These are phyloP conservation scores for Syngnathoides biaculeatus DNA, from an alignment of 2,113 vertebrate species.

Conservation along the genomic window DNA sequence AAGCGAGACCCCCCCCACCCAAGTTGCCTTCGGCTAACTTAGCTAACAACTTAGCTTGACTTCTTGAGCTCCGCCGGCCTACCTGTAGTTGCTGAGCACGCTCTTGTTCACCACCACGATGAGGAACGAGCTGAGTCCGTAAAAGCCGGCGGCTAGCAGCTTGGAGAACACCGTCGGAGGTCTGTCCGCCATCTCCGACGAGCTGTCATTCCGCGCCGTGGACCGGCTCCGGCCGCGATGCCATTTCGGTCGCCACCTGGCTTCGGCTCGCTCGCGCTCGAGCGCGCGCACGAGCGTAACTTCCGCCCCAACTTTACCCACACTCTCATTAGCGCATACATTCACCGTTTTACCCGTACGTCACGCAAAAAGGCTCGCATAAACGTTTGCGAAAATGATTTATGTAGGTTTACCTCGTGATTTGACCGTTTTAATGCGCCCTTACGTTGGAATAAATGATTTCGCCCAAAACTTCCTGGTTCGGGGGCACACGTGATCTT, in stretches of 20 bases:
- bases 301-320: slow-evolving; percentile 12
- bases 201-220: slow-evolving; percentile 60
- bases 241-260: slow-evolving; percentile 42
- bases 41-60: slow-evolving; percentile 34
- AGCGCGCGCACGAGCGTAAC: slow-evolving; percentile 9
- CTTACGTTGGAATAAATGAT: not conserved
- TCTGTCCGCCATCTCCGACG: slow-evolving; percentile 79
- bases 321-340: not conserved
- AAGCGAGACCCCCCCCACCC: not conserved
- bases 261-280: not conserved
- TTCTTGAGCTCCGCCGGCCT: slow-evolving; percentile 15
- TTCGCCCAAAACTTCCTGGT: not conserved
- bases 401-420: not conserved
- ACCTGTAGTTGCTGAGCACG: slow-evolving; percentile 88
- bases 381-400: no score
- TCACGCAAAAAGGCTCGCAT: not conserved
- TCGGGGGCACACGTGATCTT: not conserved
- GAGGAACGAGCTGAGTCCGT: slow-evolving; percentile 86
- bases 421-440: not conserved
- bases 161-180: slow-evolving; percentile 78
- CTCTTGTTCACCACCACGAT: slow-evolving; percentile 92
- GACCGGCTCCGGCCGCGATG: slow-evolving; percentile 39
- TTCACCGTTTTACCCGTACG: not conserved
- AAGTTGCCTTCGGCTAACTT: slow-evolving; percentile 11
- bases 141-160: slow-evolving; percentile 84